A percentile compares a stretch with the other conserved stretches of the same genome.
phyloP scores from a whole-genome alignment of 2,797 vertebrate species.

The Setipinna tenuifilis region DNA sequence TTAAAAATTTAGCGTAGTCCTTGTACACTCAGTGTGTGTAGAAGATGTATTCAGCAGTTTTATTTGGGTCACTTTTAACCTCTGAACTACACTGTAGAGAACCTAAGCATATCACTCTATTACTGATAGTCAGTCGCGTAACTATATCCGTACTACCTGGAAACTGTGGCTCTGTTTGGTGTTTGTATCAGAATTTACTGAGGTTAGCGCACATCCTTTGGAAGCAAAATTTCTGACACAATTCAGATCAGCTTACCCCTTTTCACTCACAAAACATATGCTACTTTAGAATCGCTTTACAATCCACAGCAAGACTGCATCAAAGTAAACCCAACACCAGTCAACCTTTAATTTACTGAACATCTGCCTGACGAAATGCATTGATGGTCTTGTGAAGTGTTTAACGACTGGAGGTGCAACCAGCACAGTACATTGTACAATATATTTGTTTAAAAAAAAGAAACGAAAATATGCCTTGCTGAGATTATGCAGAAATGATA shows the following conservation, averaged over 20 bases:
- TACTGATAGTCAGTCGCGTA: conserved; percentile 13
- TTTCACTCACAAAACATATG: not conserved
- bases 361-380: not conserved
- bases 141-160: conserved; percentile 1
- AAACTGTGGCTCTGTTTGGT: conserved; percentile 13
- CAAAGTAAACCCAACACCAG: not conserved
- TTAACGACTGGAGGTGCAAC: not conserved
- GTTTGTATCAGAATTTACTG: conserved; percentile 6
- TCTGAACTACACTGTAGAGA: conserved; percentile 4
- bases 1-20: conserved; percentile 5
- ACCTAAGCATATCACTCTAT: conserved; percentile 10
- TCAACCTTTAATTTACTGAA: not conserved
- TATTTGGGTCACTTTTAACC: conserved; percentile 15
- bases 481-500: not conserved
- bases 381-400: not conserved
- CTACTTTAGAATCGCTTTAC: not conserved
- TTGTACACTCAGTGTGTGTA: conserved; percentile 13
- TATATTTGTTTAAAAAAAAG: not conserved
- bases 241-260: not conserved
- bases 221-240: not conserved
- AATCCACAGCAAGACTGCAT: conserved; percentile 8
- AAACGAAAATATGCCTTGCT: not conserved
- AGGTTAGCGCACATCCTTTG: not conserved
- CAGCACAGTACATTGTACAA: not conserved
- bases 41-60: conserved; percentile 16